Base-by-base conservation (phyloP, 2,797 vertebrate genomes). In the Liparis tanakae region DNA sequence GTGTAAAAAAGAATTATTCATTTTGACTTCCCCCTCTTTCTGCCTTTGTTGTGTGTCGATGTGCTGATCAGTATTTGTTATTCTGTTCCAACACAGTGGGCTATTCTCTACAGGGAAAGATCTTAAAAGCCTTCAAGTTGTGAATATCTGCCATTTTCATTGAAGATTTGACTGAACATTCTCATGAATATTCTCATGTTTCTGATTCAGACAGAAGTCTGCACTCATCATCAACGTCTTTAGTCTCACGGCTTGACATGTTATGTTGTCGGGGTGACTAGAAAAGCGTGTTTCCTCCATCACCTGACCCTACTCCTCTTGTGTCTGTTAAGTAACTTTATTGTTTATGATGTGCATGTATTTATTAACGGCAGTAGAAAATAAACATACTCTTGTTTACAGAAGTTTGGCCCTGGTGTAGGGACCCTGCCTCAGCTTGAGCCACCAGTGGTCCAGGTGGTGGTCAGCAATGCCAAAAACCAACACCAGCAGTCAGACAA, bases 381-480 rank as follows among this genome's bases (percentile, higher is more conserved):
- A 36, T n/a, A 13, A 76, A 69, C 7, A 0, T 3, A 43, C 12
- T 79, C 34, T 79, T 51, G 22, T 71, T 78, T 74, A 12, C 85
- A 95, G 94, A 95, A 94, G 79, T 92, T 94, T 54, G 83, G 87
- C 25, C 73, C 92, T 20, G 85, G 87, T 37, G 84, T 91, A 17
- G 94, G 90, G 46, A 91, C 90, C 10, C 73, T 95, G 83, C 94
- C 95, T 78, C 94, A 94, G 79, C 93, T 95, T 12, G 94, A 95
- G 60, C 93, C 93, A 8, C 92, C 92, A 0, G 86, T 94, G 80
- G 93, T 95, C 86, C 94, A 95, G 81, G 90, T 95, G 80, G 86
- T 95, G 86, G 94, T 95, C 89, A 93, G 91, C 88, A 94, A 95
- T 85, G 92, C 93, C 89, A 95, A 94, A 92, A 92, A 92, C 70